Conservation (phyloP, 1,140 invertebrate species). For the Holcopasites calliopsidis region DNA sequence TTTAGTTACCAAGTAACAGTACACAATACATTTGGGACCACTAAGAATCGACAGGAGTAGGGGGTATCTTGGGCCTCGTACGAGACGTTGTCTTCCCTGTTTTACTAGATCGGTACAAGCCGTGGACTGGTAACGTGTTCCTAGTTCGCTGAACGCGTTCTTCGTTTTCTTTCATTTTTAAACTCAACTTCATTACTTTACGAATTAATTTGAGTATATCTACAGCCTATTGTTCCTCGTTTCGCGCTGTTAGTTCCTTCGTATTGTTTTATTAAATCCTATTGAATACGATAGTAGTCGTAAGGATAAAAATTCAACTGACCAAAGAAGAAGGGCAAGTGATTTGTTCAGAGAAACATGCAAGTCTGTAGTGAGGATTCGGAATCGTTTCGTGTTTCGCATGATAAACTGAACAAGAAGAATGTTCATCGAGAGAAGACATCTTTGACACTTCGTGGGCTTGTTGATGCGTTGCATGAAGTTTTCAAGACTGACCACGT, state of each 20-base stretch:
- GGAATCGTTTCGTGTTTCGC: background rate
- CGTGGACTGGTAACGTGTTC: conserved; percentile 57
- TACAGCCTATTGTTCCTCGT: background rate
- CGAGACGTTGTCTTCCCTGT: conserved; percentile 58
- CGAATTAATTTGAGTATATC: background rate
- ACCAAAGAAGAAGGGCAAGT: no score
- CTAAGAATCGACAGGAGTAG: conserved; percentile 50
- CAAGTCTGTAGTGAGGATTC: conserved; percentile 45
- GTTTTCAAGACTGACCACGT: conserved; percentile 90
- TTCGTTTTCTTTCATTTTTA: conserved; percentile 27
- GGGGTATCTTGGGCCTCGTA: conserved; percentile 59
- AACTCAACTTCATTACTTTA: background rate
- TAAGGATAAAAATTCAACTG: background rate
- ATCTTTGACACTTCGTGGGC: conserved; percentile 83
- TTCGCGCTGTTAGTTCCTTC: background rate
- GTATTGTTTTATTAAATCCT: background rate
- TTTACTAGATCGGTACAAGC: conserved; percentile 62
- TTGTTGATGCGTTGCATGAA: conserved; percentile 86
- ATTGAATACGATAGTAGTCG: background rate
- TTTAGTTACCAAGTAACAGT: no score
- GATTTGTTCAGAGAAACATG: conserved; percentile 48
- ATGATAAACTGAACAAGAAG: conserved; percentile 30
- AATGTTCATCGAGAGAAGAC: conserved; percentile 54
- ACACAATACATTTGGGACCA: background rate
- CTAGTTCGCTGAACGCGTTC: background rate